Base-by-base conservation (phyloP, 1,140 invertebrate species). In the Euschistus heros region DNA sequence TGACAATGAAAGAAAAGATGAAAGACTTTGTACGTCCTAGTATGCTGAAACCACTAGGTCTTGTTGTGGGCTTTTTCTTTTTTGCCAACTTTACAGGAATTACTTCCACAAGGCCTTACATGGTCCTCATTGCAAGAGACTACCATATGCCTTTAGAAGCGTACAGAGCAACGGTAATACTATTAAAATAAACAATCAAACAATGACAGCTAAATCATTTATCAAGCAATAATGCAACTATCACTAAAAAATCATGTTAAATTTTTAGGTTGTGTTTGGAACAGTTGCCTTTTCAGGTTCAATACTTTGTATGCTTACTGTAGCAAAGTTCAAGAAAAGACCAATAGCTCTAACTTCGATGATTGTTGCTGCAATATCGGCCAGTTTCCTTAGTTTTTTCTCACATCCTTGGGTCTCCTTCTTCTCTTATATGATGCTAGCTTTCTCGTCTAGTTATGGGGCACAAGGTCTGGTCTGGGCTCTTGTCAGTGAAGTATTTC, bases 41-140 rank as follows among this genome's bases (percentile, higher is more conserved):
- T 24, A 70, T 70, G 66, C 47, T 65, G 59, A 57, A 59, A n/a
- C 67, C 69, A n/a, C 71, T 82, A 2, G 63, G 63, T 0, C 67
- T 83, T 6, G 72, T 79, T 4, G 71, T 80, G 22, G 62, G 75
- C 77, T 78, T 67, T 27, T 82, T 82, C 69, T 70, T 79, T 15
- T 80, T 82, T 70, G 74, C 72, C 63, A 76, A 79, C 37, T 77
- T 78, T 67, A 76, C 74, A 44, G 80, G 78, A 10, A 69, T 80
- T 4, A 71, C 78, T 46, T 80, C 80, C 0, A 76, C 84, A 50
- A 77, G 81, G 70, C 84, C 84, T 17, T 85, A 84, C 67, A 77
- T 84, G 68, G 78, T 83, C 0, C 78, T 77, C 37, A 71, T 81
- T 0, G 80, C 76, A 62, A 72, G 74, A 55, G 75, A 78, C 13